Evolutionary conservation across 2,797 vertebrate genomes (phyloP).

Genomic region (Rhinella marina): DNA sequence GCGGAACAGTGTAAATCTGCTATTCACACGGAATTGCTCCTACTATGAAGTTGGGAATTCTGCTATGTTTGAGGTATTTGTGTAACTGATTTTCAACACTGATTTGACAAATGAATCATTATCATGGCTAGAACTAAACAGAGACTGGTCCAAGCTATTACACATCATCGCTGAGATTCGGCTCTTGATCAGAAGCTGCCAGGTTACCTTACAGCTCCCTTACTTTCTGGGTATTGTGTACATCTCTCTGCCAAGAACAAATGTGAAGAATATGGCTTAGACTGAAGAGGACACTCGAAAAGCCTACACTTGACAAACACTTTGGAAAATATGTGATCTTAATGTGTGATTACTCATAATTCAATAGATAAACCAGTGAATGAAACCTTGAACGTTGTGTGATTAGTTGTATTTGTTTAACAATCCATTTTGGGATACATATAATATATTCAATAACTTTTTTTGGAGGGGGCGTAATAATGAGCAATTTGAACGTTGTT

Average conservation of each 20-base stretch:
- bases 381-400: neutral
- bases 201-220: slow-evolving; percentile 63
- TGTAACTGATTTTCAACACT: slow-evolving; percentile 1
- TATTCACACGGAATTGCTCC: neutral
- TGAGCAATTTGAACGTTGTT: too few species aligned
- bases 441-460: too few species aligned
- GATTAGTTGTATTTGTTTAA: too few species aligned
- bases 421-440: too few species aligned
- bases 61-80: neutral
- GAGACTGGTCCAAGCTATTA: slow-evolving; percentile 25
- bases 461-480: too few species aligned
- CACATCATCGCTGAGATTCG: slow-evolving; percentile 32
- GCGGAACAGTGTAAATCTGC: neutral
- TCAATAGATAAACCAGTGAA: neutral
- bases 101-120: slow-evolving; percentile 10
- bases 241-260: slow-evolving; percentile 30
- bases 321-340: neutral
- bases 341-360: neutral
- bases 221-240: slow-evolving; percentile 37
- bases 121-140: slow-evolving; percentile 13
- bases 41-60: neutral
- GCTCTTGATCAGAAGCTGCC: slow-evolving; percentile 39
- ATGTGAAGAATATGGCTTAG: neutral
- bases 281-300: neutral
- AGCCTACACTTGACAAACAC: neutral